These are phyloP conservation scores for Paramormyrops kingsleyae DNA, from an alignment of 2,113 vertebrate genomes.

Conservation along the genomic window DNA sequence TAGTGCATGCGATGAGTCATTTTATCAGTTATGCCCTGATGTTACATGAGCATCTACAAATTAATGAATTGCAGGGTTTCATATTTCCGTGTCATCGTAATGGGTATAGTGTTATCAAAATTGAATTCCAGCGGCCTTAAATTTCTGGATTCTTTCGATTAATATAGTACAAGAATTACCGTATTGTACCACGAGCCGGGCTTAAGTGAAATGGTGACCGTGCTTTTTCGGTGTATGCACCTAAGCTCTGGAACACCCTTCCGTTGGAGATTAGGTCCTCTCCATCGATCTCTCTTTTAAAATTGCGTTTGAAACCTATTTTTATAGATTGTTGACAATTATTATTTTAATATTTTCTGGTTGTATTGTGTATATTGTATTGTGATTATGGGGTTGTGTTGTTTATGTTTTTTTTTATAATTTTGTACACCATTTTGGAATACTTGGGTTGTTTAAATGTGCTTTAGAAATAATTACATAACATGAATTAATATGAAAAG, in stretches of 20 bases:
- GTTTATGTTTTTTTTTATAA: neutral
- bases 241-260: neutral
- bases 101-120: neutral
- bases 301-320: neutral
- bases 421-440: neutral
- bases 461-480: neutral
- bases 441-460: neutral
- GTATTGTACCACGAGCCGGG: neutral
- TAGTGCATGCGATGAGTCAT: neutral
- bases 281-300: neutral
- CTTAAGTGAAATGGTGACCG: neutral
- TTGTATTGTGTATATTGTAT: too few relatives aligned
- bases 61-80: neutral
- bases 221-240: neutral
- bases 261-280: neutral
- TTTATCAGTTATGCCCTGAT: neutral
- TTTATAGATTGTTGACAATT: neutral
- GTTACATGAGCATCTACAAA: neutral
- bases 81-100: neutral
- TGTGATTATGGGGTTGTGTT: neutral
- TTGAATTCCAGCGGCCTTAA: neutral
- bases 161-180: neutral
- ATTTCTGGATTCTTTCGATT: neutral
- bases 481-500: neutral
- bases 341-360: too few relatives aligned